A percentile compares a stretch with the other conserved stretches of the same genome.
Evolutionary conservation across 2,113 vertebrate genomes (phyloP).

Genomic region (Ciconia boyciana): DNA sequence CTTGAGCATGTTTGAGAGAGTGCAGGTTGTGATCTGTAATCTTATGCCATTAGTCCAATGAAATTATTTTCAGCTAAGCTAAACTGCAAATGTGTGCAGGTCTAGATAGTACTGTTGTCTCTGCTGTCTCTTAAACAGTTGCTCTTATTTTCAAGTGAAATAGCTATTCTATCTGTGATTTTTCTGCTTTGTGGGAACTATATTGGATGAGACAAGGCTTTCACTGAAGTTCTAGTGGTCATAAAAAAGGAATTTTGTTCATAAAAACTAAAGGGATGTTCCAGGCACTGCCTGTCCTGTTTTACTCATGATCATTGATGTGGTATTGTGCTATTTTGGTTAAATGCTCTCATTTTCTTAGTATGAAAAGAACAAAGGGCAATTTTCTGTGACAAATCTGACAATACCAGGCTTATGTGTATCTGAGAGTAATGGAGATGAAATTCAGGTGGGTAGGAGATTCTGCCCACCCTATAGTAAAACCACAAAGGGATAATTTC

Average conservation of each 20-base stretch:
- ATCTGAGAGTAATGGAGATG: background rate
- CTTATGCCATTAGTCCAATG: background rate
- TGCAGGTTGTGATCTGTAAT: background rate
- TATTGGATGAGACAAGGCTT: background rate
- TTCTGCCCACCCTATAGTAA: background rate
- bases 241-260: background rate
- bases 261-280: background rate
- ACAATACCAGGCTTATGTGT: background rate
- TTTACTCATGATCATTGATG: background rate
- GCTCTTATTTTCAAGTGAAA: background rate
- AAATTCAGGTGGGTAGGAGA: background rate
- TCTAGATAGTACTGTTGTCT: background rate
- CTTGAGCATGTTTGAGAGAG: background rate
- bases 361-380: background rate
- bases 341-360: background rate
- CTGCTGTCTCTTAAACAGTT: background rate
- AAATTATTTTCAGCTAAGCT: background rate
- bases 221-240: background rate
- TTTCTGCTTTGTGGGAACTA: background rate
- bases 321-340: background rate
- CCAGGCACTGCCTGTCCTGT: background rate
- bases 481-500: background rate
- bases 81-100: background rate
- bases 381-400: background rate
- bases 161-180: background rate